Conservation (phyloP, 2,797 vertebrate genomes). For the Crenuchus spilurus region DNA sequence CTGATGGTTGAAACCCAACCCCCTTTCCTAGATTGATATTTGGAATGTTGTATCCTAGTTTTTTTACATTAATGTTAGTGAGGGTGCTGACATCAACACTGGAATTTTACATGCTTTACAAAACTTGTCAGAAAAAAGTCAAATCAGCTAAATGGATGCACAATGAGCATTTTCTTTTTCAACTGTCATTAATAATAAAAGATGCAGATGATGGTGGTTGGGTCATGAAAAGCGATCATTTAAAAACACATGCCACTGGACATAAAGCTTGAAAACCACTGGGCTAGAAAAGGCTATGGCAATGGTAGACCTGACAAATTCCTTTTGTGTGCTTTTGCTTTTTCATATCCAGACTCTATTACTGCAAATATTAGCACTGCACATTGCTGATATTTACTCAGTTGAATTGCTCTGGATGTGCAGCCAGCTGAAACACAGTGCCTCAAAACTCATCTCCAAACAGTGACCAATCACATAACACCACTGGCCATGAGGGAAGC, state of each 20-base stretch:
- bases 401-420: slow-evolving; percentile 30
- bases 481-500: background rate
- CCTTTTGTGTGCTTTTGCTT: slow-evolving; percentile 24
- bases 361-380: slow-evolving; percentile 44
- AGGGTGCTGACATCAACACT: no score
- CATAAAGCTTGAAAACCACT: background rate
- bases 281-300: background rate
- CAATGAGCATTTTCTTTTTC: no score
- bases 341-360: slow-evolving; percentile 40
- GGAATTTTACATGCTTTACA: no score
- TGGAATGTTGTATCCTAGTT: no score
- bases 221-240: background rate
- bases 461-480: slow-evolving; percentile 24
- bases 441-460: slow-evolving; percentile 35
- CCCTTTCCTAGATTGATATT: no score
- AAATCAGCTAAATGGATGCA: no score
- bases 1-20: no score
- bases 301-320: slow-evolving; percentile 13
- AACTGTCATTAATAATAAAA: background rate
- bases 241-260: background rate
- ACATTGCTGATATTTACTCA: slow-evolving; percentile 48
- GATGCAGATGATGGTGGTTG: background rate
- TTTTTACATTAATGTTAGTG: no score
- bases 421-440: slow-evolving; percentile 9
- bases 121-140: no score